Conservation (phyloP, 2,797 vertebrate species). For the Hipposideros larvatus region DNA sequence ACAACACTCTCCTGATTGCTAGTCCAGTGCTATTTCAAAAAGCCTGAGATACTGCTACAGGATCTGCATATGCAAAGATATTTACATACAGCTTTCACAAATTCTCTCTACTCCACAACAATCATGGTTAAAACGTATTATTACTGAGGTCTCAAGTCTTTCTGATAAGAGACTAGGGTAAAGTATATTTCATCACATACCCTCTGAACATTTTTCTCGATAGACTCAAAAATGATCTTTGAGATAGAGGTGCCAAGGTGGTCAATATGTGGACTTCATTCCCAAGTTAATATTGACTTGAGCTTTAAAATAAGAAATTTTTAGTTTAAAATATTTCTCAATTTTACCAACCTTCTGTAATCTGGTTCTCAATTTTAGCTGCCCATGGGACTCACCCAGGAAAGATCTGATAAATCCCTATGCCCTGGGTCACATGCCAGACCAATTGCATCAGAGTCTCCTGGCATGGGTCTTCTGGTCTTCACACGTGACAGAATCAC, state of each 20-base stretch:
- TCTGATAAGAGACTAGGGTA: not conserved
- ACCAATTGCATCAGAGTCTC: not conserved
- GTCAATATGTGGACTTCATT: not conserved
- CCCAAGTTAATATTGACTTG: not conserved
- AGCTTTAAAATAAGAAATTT: not conserved
- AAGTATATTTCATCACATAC: not conserved
- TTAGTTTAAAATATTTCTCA: constrained; percentile 21
- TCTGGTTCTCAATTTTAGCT: not conserved
- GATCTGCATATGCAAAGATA: not conserved
- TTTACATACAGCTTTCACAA: not conserved
- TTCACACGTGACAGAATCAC: not conserved
- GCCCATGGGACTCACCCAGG: not conserved
- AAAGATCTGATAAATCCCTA: not conserved
- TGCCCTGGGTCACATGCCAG: not conserved
- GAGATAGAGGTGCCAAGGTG: not conserved
- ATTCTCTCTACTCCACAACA: not conserved
- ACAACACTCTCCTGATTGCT: not conserved
- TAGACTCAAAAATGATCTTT: not conserved
- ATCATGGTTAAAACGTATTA: not conserved
- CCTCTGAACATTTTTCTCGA: not conserved
- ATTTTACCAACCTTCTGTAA: not conserved
- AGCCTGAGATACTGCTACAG: not conserved
- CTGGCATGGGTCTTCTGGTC: not conserved
- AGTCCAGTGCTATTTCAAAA: not conserved
- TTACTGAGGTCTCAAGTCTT: not conserved